Percentiles rank a stretch among this genome's conserved stretches.
phyloP scores from a whole-genome alignment of 1,140 invertebrate genomes.

The Camponotus vicinus region DNA sequence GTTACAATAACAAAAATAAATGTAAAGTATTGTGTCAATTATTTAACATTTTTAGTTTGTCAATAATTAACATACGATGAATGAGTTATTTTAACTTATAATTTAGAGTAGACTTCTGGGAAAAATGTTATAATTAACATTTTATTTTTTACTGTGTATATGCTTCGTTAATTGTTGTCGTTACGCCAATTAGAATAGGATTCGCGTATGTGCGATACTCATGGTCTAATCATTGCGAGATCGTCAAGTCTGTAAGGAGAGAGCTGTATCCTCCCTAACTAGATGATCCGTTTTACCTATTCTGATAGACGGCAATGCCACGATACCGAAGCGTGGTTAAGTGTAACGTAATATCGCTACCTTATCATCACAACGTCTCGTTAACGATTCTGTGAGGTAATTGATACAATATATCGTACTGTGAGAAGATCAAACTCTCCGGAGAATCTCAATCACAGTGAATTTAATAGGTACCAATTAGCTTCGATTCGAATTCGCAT shows the following conservation, averaged over 20 bases:
- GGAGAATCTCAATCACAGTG: not conserved
- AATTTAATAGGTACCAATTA: slow-evolving; percentile 42
- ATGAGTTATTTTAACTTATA: too few relatives aligned
- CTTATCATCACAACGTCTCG: slow-evolving; percentile 62
- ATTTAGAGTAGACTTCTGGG: too few relatives aligned
- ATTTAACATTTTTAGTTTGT: too few relatives aligned
- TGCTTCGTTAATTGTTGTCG: slow-evolving; percentile 19
- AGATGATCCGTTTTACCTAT: slow-evolving; percentile 53
- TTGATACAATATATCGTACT: slow-evolving; percentile 43
- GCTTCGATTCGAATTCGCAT: slow-evolving; percentile 20
- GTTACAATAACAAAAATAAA: too few relatives aligned
- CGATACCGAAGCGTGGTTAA: slow-evolving; percentile 33
- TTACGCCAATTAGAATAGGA: slow-evolving; percentile 1
- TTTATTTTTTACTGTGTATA: not conserved
- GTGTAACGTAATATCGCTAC: slow-evolving; percentile 70
- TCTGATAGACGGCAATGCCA: slow-evolving; percentile 42
- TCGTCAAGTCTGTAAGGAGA: slow-evolving; percentile 26
- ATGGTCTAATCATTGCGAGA: slow-evolving; percentile 49
- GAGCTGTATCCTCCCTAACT: slow-evolving; percentile 24
- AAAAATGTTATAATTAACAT: too few relatives aligned
- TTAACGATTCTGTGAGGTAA: slow-evolving; percentile 65
- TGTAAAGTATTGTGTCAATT: too few relatives aligned
- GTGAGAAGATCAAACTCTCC: slow-evolving; percentile 11
- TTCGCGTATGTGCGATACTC: slow-evolving; percentile 13
- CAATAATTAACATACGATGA: too few relatives aligned